Conservation (phyloP, 2,797 vertebrate genomes). For the Acanthornis magna region DNA sequence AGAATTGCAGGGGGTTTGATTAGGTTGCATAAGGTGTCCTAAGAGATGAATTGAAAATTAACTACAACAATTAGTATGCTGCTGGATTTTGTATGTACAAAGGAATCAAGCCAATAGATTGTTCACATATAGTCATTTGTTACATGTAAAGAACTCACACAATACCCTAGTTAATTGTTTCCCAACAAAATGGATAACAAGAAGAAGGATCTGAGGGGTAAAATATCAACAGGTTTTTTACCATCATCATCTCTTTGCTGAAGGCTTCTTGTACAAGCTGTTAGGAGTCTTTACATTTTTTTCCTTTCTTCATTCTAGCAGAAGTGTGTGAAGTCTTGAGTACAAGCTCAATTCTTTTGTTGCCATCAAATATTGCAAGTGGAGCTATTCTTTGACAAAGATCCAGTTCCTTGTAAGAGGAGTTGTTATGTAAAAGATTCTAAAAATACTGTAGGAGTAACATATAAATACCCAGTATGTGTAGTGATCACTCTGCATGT, state of each 20-base stretch:
- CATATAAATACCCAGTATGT: not conserved
- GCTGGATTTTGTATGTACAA: not conserved
- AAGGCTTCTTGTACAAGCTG: not conserved
- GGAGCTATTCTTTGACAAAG: not conserved
- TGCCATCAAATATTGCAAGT: not conserved
- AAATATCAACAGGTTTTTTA: not conserved
- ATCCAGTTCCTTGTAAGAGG: not conserved
- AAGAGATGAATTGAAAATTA: not conserved
- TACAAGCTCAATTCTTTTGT: not conserved
- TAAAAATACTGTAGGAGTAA: not conserved
- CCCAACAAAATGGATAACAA: not conserved
- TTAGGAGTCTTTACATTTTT: not conserved
- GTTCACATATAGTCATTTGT: not conserved
- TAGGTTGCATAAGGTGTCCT: not conserved
- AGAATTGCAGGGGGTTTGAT: not conserved
- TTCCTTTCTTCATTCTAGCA: not conserved
- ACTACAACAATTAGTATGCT: not conserved
- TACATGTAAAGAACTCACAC: not conserved
- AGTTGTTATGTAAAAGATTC: not conserved
- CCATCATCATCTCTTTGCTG: not conserved
- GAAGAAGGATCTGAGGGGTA: not conserved
- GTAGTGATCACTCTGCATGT: not conserved
- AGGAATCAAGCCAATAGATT: not conserved
- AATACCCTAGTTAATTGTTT: not conserved
- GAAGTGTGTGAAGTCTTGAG: not conserved